phyloP scores from a whole-genome alignment of 1,140 invertebrate genomes.

The Liolophura sinensis region DNA sequence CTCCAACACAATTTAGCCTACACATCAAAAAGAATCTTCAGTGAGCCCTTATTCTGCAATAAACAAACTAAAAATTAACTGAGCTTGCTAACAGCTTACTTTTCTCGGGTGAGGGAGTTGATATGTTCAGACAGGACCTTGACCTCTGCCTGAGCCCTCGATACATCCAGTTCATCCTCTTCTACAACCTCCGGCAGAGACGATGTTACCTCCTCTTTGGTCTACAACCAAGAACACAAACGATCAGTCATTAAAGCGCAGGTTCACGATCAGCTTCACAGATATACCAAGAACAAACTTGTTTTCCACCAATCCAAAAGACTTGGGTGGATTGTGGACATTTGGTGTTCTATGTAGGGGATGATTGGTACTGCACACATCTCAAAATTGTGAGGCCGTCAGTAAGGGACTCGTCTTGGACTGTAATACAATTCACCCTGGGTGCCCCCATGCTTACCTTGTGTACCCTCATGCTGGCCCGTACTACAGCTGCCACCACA shows the following conservation, averaged over 20 bases:
- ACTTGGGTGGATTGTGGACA: neutral
- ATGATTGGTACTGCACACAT: neutral
- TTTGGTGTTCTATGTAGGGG: slow-evolving; percentile 1
- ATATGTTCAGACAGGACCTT: slow-evolving; percentile 54
- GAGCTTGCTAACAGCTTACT: slow-evolving; percentile 36
- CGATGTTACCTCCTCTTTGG: neutral
- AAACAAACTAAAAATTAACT: neutral
- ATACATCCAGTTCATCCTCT: slow-evolving; percentile 25
- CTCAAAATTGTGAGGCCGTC: neutral
- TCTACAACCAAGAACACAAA: neutral
- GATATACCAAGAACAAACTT: neutral
- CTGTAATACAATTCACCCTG: neutral
- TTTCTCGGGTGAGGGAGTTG: slow-evolving; percentile 55
- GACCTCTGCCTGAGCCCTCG: slow-evolving; percentile 40
- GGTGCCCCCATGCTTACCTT: too few species aligned
- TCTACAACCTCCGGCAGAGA: slow-evolving; percentile 11
- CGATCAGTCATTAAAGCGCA: slow-evolving; percentile 10
- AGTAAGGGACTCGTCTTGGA: neutral
- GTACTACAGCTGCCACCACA: slow-evolving; percentile 27
- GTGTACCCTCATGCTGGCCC: slow-evolving; percentile 34
- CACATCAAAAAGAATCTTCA: too few species aligned
- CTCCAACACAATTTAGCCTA: too few species aligned
- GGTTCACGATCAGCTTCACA: neutral
- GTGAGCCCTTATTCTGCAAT: too few species aligned
- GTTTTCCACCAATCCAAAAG: slow-evolving; percentile 8